A percentile compares a stretch with the other conserved stretches of the same genome.
These are phyloP conservation scores for Anoura caudifer DNA, from an alignment of 2,113 vertebrate genomes.

Conservation along the genomic window DNA sequence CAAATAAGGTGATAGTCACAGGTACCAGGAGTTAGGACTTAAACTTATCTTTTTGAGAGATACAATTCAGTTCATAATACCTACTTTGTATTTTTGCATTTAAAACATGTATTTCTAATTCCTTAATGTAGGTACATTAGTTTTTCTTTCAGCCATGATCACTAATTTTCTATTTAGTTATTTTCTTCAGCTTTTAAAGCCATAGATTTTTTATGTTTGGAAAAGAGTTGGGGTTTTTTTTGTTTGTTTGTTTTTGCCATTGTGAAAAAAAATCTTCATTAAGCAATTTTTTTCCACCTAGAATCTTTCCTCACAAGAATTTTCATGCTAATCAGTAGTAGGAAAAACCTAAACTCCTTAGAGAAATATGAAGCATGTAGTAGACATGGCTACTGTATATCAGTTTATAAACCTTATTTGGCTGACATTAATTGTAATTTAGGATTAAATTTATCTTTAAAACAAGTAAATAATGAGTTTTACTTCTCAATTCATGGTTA, in stretches of 20 bases:
- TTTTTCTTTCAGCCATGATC: background rate
- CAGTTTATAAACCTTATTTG: background rate
- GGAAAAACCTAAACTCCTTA: background rate
- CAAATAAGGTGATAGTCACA: background rate
- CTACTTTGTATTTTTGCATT: background rate
- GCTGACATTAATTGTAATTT: background rate
- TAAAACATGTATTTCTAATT: background rate
- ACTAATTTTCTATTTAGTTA: background rate
- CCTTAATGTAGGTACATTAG: background rate
- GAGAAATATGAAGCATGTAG: background rate
- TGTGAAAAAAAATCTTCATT: background rate
- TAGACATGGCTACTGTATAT: background rate
- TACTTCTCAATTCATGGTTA: background rate
- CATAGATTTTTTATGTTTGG: background rate
- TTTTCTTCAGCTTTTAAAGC: background rate
- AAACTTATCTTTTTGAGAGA: background rate
- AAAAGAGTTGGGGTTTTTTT: background rate
- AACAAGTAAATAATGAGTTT: background rate
- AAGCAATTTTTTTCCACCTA: background rate
- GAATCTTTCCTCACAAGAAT: background rate
- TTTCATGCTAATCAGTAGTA: background rate
- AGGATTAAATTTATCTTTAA: background rate
- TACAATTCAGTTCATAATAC: background rate
- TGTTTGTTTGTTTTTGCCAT: background rate
- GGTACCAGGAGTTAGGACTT: background rate